Base-by-base conservation (phyloP, 2,888 invertebrate genomes). In the Leptogaster cylindrica region DNA sequence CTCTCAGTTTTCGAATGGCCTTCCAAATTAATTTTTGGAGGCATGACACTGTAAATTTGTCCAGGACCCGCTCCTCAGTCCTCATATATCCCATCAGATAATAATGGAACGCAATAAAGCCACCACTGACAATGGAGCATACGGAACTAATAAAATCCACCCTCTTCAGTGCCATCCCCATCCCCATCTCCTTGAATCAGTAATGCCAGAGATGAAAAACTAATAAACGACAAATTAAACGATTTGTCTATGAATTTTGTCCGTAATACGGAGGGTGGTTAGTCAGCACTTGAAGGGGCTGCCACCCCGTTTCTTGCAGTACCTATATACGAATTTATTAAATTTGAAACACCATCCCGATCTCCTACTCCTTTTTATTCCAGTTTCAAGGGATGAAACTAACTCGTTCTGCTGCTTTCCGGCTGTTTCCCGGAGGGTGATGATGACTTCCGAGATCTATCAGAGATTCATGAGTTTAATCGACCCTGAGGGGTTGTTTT, bases 201-300 rank as follows among this genome's bases (percentile, higher is more conserved):
- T 65, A 69, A 33, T 69, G 50, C 66, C 50, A 44, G 36, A 64
- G 69, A 68, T 69, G 68, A 72, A 72, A 72, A 72, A 72, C 72
- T 72, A 72, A 72, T 72, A 72, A 72, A 72, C 69, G 72, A 70
- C 72, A 71, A 72, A 72, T 72, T 72, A 71, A 72, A 72, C 68
- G 72, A 72, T 72, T 72, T 72, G 72, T 72, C 72, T 72, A 71
- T 67, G 70, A 71, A 68, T 65, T 70, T 67, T 68, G 52, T 46
- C 69, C 65, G 65, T 52, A 64, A 67, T 65, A 65, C 65, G 66
- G 64, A 27, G 31, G 28, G 12, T 14, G 25, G 14, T n/a, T 12
- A 52, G 6, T 16, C 31, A 2, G 23, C 48, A 27, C 41, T 33
- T 46, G n/a, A 46, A 33, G n/a, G 12, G 3, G 25, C 16, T 28